These are phyloP conservation scores for Diplosoma virens DNA, from an alignment of 23 tunicate genomes.

Conservation along the genomic window DNA sequence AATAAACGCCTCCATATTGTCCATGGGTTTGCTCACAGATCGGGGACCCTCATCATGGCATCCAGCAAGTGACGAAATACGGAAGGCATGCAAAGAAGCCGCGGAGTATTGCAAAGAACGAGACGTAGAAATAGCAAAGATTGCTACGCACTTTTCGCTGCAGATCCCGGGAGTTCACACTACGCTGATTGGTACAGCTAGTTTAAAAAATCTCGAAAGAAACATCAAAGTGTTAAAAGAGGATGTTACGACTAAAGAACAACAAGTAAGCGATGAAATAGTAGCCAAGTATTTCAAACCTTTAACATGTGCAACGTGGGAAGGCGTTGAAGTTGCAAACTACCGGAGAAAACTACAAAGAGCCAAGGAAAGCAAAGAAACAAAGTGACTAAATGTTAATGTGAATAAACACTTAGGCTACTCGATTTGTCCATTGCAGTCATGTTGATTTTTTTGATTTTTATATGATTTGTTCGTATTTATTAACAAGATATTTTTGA, in stretches of 20 bases:
- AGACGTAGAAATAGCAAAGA: constrained; percentile 31
- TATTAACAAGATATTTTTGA: too few relatives aligned
- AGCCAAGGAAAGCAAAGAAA: not conserved
- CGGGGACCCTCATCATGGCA: constrained; percentile 85
- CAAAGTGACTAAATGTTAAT: not conserved
- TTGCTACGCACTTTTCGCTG: constrained; percentile 36
- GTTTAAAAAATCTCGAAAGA: constrained; percentile 37
- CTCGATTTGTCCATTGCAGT: too few relatives aligned
- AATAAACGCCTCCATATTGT: constrained; percentile 75
- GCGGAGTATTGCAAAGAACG: constrained; percentile 59
- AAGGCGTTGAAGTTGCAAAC: constrained; percentile 53
- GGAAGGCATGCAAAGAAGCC: constrained; percentile 52
- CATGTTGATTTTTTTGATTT: too few relatives aligned
- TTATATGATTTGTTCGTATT: too few relatives aligned
- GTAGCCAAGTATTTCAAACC: constrained; percentile 60
- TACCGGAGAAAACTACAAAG: constrained; percentile 29
- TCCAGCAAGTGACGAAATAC: constrained; percentile 58
- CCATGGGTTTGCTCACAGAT: constrained; percentile 79
- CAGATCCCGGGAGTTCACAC: constrained; percentile 38
- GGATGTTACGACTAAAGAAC: constrained; percentile 43
- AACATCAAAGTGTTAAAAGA: constrained; percentile 30
- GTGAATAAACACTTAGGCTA: too few relatives aligned
- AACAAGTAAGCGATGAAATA: constrained; percentile 24
- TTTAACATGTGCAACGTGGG: constrained; percentile 36
- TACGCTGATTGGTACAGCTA: constrained; percentile 51